Evolutionary conservation across 1,140 invertebrate genomes (phyloP).

Genomic region (Drosophila watanabei): DNA sequence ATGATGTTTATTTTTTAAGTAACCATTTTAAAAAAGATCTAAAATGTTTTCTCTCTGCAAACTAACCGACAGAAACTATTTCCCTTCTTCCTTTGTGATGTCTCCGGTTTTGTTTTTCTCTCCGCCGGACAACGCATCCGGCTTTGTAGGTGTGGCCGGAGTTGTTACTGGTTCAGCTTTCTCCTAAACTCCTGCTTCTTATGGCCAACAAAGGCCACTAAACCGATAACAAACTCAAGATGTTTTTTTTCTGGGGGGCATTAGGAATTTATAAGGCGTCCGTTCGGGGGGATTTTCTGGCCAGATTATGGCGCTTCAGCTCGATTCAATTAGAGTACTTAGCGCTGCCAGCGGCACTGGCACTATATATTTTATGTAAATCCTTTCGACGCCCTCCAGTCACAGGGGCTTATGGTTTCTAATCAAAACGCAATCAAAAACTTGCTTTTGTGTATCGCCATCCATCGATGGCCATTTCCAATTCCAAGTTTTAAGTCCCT

Average conservation of each 20-base stretch:
- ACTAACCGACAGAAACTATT: constrained; percentile 35
- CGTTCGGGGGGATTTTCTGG: constrained; percentile 38
- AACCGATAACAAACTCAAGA: constrained; percentile 50
- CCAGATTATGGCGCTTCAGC: constrained; percentile 60
- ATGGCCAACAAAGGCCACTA: constrained; percentile 44
- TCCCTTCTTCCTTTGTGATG: constrained; percentile 23
- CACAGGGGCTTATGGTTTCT: constrained; percentile 42
- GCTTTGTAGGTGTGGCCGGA: constrained; percentile 36
- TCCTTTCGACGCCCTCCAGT: constrained; percentile 36
- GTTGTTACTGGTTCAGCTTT: constrained; percentile 41
- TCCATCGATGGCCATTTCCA: constrained; percentile 53
- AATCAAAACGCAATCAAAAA: constrained; percentile 71
- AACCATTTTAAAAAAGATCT: not conserved
- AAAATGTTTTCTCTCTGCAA: not conserved
- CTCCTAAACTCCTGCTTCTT: constrained; percentile 40
- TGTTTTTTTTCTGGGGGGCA: constrained; percentile 22
- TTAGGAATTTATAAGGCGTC: constrained; percentile 45
- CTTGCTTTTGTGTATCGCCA: constrained; percentile 6
- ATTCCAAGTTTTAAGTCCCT: constrained; percentile 72
- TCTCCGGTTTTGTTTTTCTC: constrained; percentile 43
- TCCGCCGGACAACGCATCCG: constrained; percentile 14
- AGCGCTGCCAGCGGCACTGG: constrained; percentile 23
- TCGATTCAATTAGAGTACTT: constrained; percentile 56
- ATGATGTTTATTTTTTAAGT: not conserved
- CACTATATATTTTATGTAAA: constrained; percentile 51